These are phyloP conservation scores for Mesocentrotus franciscanus DNA, from an alignment of 53 echinoderm and acorn worm species.

Conservation along the genomic window DNA sequence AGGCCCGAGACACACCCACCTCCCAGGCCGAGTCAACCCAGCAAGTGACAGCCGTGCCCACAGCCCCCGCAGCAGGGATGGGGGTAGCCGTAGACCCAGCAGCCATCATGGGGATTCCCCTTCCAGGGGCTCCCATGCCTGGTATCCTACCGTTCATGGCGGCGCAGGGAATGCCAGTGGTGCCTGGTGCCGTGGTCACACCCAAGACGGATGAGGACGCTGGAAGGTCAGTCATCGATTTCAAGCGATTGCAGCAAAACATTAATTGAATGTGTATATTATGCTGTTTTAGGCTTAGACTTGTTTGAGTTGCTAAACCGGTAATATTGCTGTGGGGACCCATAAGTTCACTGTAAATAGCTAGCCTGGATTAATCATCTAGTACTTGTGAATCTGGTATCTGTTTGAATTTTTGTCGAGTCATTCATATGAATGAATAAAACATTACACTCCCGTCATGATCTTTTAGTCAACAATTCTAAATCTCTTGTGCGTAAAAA, in stretches of 20 bases:
- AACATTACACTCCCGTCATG: too few relatives aligned
- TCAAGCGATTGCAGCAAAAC: background rate
- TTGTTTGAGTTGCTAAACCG: too few relatives aligned
- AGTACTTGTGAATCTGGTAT: too few relatives aligned
- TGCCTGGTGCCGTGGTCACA: constrained; percentile 64
- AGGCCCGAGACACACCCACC: background rate
- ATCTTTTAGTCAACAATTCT: too few relatives aligned
- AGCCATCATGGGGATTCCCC: constrained; percentile 58
- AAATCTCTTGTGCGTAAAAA: too few relatives aligned
- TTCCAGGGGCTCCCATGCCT: constrained; percentile 60
- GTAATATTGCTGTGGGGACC: too few relatives aligned
- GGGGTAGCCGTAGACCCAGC: constrained; percentile 53
- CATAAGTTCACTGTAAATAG: too few relatives aligned
- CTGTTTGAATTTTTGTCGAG: too few relatives aligned
- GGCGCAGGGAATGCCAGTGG: constrained; percentile 63
- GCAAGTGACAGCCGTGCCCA: background rate
- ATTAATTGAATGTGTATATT: background rate
- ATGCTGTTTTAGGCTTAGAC: background rate
- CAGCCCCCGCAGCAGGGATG: constrained; percentile 22
- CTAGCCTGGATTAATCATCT: too few relatives aligned
- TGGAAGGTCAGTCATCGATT: constrained; percentile 68
- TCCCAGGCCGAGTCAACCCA: constrained; percentile 11
- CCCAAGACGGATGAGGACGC: constrained; percentile 76
- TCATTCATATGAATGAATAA: too few relatives aligned
- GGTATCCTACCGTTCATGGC: constrained; percentile 74